Base-by-base conservation (phyloP, 2,113 vertebrate species). In the Labeo catla region DNA sequence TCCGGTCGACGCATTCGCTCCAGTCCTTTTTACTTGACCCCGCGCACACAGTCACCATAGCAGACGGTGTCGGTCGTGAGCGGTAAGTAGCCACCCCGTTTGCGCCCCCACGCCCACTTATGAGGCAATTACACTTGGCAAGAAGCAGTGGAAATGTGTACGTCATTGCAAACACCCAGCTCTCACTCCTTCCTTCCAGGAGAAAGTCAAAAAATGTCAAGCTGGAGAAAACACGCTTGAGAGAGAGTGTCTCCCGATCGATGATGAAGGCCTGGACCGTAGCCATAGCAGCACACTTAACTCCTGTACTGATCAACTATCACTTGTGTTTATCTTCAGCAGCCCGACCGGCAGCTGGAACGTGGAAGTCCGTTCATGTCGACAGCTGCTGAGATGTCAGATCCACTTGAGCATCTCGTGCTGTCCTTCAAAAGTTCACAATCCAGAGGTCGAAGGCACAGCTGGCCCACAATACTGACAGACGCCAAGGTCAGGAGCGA, bases 51-150 rank as follows among this genome's bases (percentile, higher is more conserved):
- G 88, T 73, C 72, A 65, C 61, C 86, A 86, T 52, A 83, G 83
- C 85, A 84, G 84, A 86, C 84, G 23, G 77, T 76, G 77, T 83
- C 74, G 76, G 88, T 79, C 82, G 54, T 85, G 66, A 88, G 85
- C 54, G 76, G 86, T 83, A 81, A 83, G 84, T 77, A 68, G 84
- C 90, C 87, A 86, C 88, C 83, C 76, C 84, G 76, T 87, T 84
- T 74, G 61, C 70, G 52, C 23, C 89, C 87, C 88, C 82, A 77
- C 83, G 82, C 84, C 89, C 87, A 88, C 87, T 88, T 83, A 89
- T 93, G 93, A 92, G 91, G 93, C 91, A 93, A 92, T 93, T 90
- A 86, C 91, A 92, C 91, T 92, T 92, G 93, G 93, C 93, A 93
- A 93, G 88, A 89, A 86, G 89, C 89, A 81, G 89, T 94, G 93